Evolutionary conservation across 1,140 invertebrate genomes (phyloP).

Genomic region (Vanessa atalanta): DNA sequence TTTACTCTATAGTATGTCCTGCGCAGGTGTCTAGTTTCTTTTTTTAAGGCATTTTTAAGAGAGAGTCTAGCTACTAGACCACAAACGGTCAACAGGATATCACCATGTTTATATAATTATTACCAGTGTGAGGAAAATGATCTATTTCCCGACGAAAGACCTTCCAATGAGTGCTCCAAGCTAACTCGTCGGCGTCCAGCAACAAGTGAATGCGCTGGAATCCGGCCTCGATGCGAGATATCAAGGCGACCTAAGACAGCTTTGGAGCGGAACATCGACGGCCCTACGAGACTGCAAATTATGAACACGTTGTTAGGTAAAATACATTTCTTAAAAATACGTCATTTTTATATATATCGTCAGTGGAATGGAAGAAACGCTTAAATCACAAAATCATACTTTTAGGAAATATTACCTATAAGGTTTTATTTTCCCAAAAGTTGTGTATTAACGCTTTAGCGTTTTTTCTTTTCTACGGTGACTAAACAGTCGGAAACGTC

Average conservation of each 20-base stretch:
- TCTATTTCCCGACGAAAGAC: background rate
- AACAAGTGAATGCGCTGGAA: conserved; percentile 58
- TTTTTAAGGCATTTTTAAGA: too few relatives aligned
- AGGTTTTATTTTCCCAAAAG: too few relatives aligned
- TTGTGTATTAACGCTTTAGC: too few relatives aligned
- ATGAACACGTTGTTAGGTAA: conserved; percentile 69
- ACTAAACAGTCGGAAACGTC: too few relatives aligned
- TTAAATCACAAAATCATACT: too few relatives aligned
- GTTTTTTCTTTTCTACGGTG: too few relatives aligned
- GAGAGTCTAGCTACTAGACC: too few relatives aligned
- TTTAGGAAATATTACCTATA: too few relatives aligned
- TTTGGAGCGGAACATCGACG: conserved; percentile 40
- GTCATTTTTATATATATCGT: background rate
- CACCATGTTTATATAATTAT: background rate
- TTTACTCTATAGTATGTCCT: too few relatives aligned
- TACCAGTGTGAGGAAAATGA: background rate
- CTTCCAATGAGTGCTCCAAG: background rate
- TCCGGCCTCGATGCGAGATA: conserved; percentile 44
- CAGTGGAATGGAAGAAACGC: too few relatives aligned
- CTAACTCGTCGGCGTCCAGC: conserved; percentile 50
- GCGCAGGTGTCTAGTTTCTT: too few relatives aligned
- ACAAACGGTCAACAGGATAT: too few relatives aligned
- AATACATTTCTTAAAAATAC: background rate
- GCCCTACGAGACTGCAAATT: conserved; percentile 56
- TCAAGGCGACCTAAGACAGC: conserved; percentile 55